Conservation (phyloP, 1,140 invertebrate species). For the Philotrypesis tridentata region DNA sequence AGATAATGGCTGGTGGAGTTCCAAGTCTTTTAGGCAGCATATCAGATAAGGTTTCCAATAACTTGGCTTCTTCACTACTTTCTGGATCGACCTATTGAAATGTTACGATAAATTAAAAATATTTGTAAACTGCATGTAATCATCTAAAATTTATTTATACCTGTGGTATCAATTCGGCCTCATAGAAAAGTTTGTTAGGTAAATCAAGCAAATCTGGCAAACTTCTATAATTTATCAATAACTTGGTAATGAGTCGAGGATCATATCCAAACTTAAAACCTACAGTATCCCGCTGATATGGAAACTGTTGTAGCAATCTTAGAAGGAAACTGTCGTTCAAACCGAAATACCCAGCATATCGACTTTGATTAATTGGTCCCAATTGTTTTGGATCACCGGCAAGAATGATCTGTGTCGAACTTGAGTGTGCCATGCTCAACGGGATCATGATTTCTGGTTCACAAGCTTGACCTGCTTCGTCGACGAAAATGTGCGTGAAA, state of each 20-base stretch:
- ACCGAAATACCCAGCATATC: conserved; percentile 78
- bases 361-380: conserved; percentile 86
- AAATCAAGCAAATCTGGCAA: conserved; percentile 84
- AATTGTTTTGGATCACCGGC: conserved; percentile 95
- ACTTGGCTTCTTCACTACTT: conserved; percentile 62
- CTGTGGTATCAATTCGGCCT: conserved; percentile 78
- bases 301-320: conserved; percentile 78
- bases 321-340: conserved; percentile 82
- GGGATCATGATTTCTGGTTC: conserved; percentile 92
- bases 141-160: conserved; percentile 57
- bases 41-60: conserved; percentile 58
- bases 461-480: conserved; percentile 93
- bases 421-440: conserved; percentile 73
- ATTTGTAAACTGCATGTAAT: not conserved
- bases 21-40: conserved; percentile 67
- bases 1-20: conserved; percentile 78
- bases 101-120: not conserved
- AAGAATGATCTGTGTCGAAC: conserved; percentile 82
- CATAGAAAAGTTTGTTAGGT: conserved; percentile 89
- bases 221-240: conserved; percentile 86
- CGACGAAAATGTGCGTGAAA: conserved; percentile 91
- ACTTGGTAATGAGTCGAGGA: conserved; percentile 80
- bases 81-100: conserved; percentile 45
- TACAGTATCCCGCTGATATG: conserved; percentile 79
- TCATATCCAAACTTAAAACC: conserved; percentile 78